Evolutionary conservation across 1,140 invertebrate species (phyloP).

Genomic region (Heliconius congener): DNA sequence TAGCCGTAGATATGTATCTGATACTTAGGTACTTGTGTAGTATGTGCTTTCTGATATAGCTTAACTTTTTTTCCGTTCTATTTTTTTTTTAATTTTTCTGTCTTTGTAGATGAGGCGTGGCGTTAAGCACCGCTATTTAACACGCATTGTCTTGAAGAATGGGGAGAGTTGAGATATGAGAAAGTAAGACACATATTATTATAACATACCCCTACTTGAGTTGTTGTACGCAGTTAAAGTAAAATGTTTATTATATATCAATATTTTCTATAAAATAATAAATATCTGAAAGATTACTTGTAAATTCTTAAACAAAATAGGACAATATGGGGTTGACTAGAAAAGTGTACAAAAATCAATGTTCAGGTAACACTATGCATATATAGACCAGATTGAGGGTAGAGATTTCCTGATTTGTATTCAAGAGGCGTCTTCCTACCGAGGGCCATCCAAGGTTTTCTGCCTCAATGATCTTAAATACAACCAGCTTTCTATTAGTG

Average conservation of each 20-base stretch:
- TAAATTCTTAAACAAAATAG: constrained; percentile 34
- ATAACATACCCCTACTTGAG: too few species aligned
- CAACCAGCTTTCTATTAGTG: constrained; percentile 63
- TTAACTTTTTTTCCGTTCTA: too few species aligned
- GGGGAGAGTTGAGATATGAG: too few species aligned
- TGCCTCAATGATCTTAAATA: constrained; percentile 59
- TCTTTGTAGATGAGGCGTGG: too few species aligned
- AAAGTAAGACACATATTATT: too few species aligned
- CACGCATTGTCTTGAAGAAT: too few species aligned
- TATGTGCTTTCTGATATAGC: too few species aligned
- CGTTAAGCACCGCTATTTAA: too few species aligned
- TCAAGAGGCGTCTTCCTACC: constrained; percentile 48
- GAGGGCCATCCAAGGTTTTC: constrained; percentile 53
- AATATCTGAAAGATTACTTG: constrained; percentile 17
- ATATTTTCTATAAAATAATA: neutral
- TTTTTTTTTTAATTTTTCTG: too few species aligned
- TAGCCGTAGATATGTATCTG: neutral
- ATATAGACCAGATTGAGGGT: constrained; percentile 70
- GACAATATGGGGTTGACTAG: constrained; percentile 43
- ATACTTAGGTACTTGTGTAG: neutral
- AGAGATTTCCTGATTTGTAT: constrained; percentile 73
- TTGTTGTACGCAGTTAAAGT: neutral
- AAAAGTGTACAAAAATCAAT: constrained; percentile 64
- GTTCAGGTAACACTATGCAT: constrained; percentile 61
- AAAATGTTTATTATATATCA: neutral